Base-by-base conservation (phyloP, 37 sponge, comb jelly and placozoan species). In the Oscarella lobularis region DNA sequence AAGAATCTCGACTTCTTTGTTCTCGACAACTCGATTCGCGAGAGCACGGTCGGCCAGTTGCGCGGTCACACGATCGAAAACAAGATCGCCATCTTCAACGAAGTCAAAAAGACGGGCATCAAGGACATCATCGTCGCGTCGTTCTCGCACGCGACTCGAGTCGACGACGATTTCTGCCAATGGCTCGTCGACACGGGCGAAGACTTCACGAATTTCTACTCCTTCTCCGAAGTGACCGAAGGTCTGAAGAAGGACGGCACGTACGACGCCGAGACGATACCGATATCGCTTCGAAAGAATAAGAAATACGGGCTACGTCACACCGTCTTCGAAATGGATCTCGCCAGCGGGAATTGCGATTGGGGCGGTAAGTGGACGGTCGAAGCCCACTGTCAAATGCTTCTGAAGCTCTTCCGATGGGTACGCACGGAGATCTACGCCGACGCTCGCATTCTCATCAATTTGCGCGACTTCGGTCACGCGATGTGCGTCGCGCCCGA, bases 11-110 rank as follows among this genome's bases (percentile, higher is more conserved):
- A 82, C 37, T 69, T 60, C 36, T 77, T 82, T 54, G 83, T 82
- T 1, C 35, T 82, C 66, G 83, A 82, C 77, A 82, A 66, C 77
- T 82, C 83, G 0, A 77, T 82, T 66, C 36, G 83, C 3, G 83
- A 82, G 70, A 82, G 72, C 36, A 82, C 83, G 0, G 83, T 82
- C 38, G 77, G 83, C 5, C 77, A 78, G 38, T 65, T 82, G 27
- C 69, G 77, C 35, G 83, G 83, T 4, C 83, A 82, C 67, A 82
- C 83, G 38, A 38, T 82, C 39, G 83, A 82, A 36, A 39, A 82
- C 73, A 82, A 82, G 30, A 36, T 65, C 74, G 69, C 20, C 36
- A 82, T 82, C 33, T 77, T 76, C 73, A 37, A 82, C 27, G 83
- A 82, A 77, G 40, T 77, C 33, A 82, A 82, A 54, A 82, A 77